phyloP scores from a whole-genome alignment of 2,888 invertebrate species.

The Helobdella robusta region DNA sequence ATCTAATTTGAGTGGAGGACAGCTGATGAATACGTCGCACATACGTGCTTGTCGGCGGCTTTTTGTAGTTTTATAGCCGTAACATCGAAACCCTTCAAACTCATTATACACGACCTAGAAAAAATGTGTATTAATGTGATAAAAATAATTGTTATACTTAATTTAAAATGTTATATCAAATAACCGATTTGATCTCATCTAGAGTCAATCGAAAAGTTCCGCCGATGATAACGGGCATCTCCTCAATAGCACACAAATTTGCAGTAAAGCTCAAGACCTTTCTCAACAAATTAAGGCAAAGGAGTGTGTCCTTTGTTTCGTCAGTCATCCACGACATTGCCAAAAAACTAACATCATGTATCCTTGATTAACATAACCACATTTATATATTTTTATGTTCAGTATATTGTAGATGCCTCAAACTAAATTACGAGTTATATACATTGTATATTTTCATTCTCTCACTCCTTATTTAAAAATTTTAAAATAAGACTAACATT shows the following conservation, averaged over 20 bases:
- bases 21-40: conserved; percentile 31
- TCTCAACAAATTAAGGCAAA: conserved; percentile 25
- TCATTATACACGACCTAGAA: conserved; percentile 29
- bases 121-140: not conserved
- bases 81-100: conserved; percentile 32
- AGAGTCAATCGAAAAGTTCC: conserved; percentile 33
- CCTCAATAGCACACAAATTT: conserved; percentile 33
- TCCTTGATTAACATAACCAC: conserved; percentile 5
- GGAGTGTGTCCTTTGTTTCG: conserved; percentile 29
- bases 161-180: too few species aligned
- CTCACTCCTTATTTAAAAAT: not conserved
- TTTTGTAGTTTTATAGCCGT: conserved; percentile 31
- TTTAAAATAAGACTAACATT: conserved; percentile 6
- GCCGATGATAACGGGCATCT: conserved; percentile 34
- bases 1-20: conserved; percentile 27
- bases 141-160: too few species aligned
- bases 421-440: not conserved
- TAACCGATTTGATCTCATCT: conserved; percentile 29
- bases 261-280: conserved; percentile 31
- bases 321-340: conserved; percentile 36
- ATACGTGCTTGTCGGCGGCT: conserved; percentile 26
- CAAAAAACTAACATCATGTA: conserved; percentile 30
- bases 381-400: too few species aligned
- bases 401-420: not conserved
- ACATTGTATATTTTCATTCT: too few species aligned